These are phyloP conservation scores for Malachius bipustulatus DNA, from an alignment of 2,888 invertebrate species.

Conservation along the genomic window DNA sequence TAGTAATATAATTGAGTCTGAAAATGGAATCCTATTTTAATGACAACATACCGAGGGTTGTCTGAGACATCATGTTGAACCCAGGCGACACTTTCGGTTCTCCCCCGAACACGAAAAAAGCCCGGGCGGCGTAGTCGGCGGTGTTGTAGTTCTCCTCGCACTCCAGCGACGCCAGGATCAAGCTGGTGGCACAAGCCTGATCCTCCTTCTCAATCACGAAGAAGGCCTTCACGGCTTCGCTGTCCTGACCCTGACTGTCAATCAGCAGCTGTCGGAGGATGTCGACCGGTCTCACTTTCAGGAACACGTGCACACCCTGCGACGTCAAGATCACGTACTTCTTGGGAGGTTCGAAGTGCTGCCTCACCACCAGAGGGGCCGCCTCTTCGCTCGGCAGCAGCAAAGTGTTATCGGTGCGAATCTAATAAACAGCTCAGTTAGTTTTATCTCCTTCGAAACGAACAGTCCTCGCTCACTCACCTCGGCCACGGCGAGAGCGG, in stretches of 20 bases:
- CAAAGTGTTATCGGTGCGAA: background rate
- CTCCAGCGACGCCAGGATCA: slow-evolving; percentile 72
- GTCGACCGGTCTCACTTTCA: slow-evolving; percentile 79
- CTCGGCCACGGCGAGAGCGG: slow-evolving; percentile 75
- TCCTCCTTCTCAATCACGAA: slow-evolving; percentile 73
- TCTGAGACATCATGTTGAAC: no score
- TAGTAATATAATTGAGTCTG: no score
- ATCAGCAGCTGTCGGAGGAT: slow-evolving; percentile 69
- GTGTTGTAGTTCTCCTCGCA: slow-evolving; percentile 50
- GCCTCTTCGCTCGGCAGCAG: slow-evolving; percentile 31
- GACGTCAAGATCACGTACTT: slow-evolving; percentile 80
- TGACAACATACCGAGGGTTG: no score
- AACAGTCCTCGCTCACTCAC: slow-evolving; percentile 32
- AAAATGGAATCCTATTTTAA: no score
- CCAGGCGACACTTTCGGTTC: slow-evolving; percentile 42
- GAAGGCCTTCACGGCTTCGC: slow-evolving; percentile 71
- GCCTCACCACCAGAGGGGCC: slow-evolving; percentile 56
- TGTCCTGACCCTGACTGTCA: slow-evolving; percentile 76
- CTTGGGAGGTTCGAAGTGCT: slow-evolving; percentile 58
- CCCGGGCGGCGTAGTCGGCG: slow-evolving; percentile 80
- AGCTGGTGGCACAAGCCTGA: slow-evolving; percentile 82
- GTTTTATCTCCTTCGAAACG: background rate
- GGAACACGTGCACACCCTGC: slow-evolving; percentile 74
- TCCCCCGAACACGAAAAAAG: slow-evolving; percentile 85
- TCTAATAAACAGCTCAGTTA: background rate